Conservation (phyloP, 2,797 vertebrate genomes). For the Pipistrellus nathusii region DNA sequence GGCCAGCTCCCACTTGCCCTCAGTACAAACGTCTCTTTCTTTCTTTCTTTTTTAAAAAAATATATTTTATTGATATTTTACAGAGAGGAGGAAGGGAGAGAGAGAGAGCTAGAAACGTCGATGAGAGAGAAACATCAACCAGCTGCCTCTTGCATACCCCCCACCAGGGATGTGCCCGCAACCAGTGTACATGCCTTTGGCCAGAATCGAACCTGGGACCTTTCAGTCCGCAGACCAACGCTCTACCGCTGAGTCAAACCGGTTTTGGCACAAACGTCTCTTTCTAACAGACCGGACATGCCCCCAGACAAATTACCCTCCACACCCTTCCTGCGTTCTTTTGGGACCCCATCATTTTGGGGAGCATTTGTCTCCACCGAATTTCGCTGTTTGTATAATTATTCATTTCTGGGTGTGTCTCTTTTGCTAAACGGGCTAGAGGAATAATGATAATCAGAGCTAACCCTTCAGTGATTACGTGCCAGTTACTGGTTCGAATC, state of each 20-base stretch:
- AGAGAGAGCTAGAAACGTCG: too few species aligned
- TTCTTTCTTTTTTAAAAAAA: not conserved
- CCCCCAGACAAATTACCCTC: not conserved
- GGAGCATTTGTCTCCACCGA: not conserved
- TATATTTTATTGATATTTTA: too few species aligned
- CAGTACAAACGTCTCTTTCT: not conserved
- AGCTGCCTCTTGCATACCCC: too few species aligned
- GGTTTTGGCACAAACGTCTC: not conserved
- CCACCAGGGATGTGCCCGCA: too few species aligned
- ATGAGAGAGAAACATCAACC: too few species aligned
- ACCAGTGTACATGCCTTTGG: too few species aligned
- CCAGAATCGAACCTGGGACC: too few species aligned
- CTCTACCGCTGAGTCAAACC: too few species aligned
- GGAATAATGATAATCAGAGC: not conserved
- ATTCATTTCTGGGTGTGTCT: not conserved
- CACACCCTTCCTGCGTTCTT: not conserved
- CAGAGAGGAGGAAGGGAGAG: too few species aligned
- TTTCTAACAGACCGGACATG: not conserved
- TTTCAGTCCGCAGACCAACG: too few species aligned
- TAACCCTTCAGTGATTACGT: not conserved
- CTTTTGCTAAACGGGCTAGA: not conserved
- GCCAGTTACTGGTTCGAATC: not conserved
- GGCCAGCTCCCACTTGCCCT: not conserved
- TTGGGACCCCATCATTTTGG: not conserved
- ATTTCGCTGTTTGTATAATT: not conserved